Conservation (phyloP, 2,888 invertebrate genomes). For the Zelleria hepariella region DNA sequence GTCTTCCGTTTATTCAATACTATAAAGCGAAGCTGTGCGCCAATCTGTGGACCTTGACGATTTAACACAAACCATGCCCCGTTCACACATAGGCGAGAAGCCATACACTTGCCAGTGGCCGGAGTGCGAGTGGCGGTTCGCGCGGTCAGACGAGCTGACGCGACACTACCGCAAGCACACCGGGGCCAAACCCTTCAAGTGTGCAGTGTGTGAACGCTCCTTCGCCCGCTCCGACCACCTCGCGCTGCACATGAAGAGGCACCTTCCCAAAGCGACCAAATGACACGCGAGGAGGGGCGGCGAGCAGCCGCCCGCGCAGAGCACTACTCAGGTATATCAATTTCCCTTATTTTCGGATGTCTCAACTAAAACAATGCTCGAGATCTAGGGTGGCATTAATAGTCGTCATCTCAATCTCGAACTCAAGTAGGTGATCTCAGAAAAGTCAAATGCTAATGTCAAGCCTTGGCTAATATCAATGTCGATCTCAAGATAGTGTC, state of each 20-base stretch:
- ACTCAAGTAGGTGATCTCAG: too few relatives aligned
- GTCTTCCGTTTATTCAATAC: too few relatives aligned
- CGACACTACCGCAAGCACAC: constrained; percentile 98
- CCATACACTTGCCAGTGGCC: constrained; percentile 99
- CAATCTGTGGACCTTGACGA: not conserved
- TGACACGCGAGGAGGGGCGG: constrained; percentile 70
- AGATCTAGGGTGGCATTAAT: not conserved
- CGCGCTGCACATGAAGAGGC: constrained; percentile 96
- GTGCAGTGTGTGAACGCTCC: constrained; percentile 93
- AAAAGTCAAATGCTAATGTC: too few relatives aligned
- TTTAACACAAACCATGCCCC: not conserved
- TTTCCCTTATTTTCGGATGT: too few relatives aligned
- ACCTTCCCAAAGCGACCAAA: constrained; percentile 90
- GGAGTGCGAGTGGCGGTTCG: constrained; percentile 98
- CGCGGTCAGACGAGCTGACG: constrained; percentile 95
- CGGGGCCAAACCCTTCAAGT: constrained; percentile 97
- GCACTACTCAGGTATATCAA: constrained; percentile 44
- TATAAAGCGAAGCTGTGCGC: not conserved
- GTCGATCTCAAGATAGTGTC: too few relatives aligned
- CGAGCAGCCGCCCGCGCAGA: constrained; percentile 51
- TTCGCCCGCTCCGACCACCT: constrained; percentile 97
- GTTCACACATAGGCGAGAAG: constrained; percentile 84
- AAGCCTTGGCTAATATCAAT: too few relatives aligned
- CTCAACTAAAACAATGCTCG: not conserved
- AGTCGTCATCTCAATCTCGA: too few relatives aligned